Conservation (phyloP, 2,797 vertebrate genomes). For the Hoplostethus mediterraneus region DNA sequence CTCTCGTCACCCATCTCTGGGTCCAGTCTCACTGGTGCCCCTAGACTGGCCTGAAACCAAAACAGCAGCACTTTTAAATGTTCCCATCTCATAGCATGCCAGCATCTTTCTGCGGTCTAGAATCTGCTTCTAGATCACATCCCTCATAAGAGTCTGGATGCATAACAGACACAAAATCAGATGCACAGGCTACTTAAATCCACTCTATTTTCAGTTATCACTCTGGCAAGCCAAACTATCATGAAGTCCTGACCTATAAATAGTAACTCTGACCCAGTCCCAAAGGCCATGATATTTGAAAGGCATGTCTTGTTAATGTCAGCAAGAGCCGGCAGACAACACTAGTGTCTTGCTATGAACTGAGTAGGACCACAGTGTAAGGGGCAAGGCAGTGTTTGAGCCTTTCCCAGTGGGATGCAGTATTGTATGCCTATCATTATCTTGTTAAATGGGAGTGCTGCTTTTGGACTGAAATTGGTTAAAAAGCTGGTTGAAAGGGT, state of each 20-base stretch:
- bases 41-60: neutral
- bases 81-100: slow-evolving; percentile 16
- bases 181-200: slow-evolving; percentile 48
- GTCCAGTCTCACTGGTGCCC: slow-evolving; percentile 3
- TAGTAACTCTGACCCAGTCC: slow-evolving; percentile 83
- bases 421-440: slow-evolving; percentile 38
- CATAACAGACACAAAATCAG: slow-evolving; percentile 61
- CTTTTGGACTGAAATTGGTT: slow-evolving; percentile 52
- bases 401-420: slow-evolving; percentile 39
- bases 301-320: slow-evolving; percentile 85
- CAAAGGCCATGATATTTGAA: slow-evolving; percentile 90
- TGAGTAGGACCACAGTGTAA: slow-evolving; percentile 44
- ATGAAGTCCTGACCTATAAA: slow-evolving; percentile 81
- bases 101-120: slow-evolving; percentile 14
- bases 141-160: slow-evolving; percentile 56
- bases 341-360: slow-evolving; percentile 52
- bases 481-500: slow-evolving; percentile 57
- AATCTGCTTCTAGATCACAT: slow-evolving; percentile 57
- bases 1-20: neutral
- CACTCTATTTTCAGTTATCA: slow-evolving; percentile 76
- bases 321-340: slow-evolving; percentile 75
- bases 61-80: neutral
- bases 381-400: slow-evolving; percentile 31
- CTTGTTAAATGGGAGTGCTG: slow-evolving; percentile 33
- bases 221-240: slow-evolving; percentile 66